Conservation (phyloP, 2,888 invertebrate species). For the Ochropleura leucogaster region DNA sequence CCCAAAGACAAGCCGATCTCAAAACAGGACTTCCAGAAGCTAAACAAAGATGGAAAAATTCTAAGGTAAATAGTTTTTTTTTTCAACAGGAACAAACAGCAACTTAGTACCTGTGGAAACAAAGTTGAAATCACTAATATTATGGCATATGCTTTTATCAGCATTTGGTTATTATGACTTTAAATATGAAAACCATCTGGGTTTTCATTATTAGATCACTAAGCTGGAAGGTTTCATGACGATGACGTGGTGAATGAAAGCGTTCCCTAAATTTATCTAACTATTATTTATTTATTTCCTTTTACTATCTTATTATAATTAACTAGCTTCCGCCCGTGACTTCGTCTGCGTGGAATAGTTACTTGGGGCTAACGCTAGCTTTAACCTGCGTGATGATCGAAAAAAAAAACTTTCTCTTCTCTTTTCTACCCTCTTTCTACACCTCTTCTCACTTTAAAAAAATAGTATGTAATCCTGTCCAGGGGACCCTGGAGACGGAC, state of each 20-base stretch:
- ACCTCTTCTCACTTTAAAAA: no score
- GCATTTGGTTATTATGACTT: neutral
- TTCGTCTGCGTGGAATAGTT: no score
- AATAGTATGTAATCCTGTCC: no score
- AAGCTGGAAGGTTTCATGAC: neutral
- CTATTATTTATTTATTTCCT: no score
- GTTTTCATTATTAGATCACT: neutral
- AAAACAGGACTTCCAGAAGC: slow-evolving; percentile 77
- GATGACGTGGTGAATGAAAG: neutral
- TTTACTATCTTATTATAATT: no score
- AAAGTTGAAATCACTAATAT: neutral
- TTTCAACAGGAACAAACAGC: neutral
- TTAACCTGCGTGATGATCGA: no score
- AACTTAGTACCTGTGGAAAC: neutral
- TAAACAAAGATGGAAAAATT: slow-evolving; percentile 80
- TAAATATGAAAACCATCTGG: neutral
- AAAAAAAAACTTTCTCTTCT: no score
- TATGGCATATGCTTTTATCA: neutral
- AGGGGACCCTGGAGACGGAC: no score
- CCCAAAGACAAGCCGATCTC: slow-evolving; percentile 80
- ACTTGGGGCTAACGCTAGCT: no score
- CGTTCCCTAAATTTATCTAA: neutral
- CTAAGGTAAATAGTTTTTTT: slow-evolving; percentile 72
- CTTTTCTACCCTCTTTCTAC: no score
- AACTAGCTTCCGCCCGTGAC: no score